These are phyloP conservation scores for Bettongia penicillata DNA, from an alignment of 2,113 vertebrate species.

Conservation along the genomic window DNA sequence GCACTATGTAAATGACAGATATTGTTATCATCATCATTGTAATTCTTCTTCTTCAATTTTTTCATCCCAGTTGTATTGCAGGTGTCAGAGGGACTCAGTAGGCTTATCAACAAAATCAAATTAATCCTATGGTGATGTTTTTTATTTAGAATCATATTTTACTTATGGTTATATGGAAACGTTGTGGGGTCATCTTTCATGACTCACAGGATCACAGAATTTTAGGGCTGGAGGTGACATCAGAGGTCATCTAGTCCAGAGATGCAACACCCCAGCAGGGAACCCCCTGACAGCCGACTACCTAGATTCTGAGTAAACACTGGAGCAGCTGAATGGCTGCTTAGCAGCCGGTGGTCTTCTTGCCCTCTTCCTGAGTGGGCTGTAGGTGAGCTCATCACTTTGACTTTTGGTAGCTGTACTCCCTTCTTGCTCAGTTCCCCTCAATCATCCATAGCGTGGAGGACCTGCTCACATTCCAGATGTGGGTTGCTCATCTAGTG, in stretches of 20 bases:
- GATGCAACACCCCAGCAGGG: too few species aligned
- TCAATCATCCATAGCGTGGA: neutral
- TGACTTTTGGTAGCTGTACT: neutral
- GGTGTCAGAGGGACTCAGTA: neutral
- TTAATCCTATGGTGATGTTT: neutral
- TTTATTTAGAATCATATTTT: neutral
- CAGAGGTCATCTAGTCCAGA: neutral
- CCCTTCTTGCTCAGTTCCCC: neutral
- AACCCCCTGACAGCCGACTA: neutral
- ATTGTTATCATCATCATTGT: neutral
- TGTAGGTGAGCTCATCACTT: neutral
- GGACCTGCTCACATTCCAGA: neutral
- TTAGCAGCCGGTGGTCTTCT: neutral
- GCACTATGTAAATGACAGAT: neutral
- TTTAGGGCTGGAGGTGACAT: neutral
- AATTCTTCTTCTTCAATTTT: neutral
- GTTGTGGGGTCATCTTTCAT: neutral
- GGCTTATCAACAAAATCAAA: neutral
- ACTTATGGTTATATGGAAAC: neutral
- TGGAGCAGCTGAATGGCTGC: neutral
- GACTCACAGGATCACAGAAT: neutral
- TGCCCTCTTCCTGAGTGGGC: neutral
- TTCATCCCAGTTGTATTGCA: neutral
- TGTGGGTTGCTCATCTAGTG: neutral
- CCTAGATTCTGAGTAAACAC: neutral